Conservation (phyloP, 2,113 vertebrate genomes). For the Myrmecobius fasciatus region DNA sequence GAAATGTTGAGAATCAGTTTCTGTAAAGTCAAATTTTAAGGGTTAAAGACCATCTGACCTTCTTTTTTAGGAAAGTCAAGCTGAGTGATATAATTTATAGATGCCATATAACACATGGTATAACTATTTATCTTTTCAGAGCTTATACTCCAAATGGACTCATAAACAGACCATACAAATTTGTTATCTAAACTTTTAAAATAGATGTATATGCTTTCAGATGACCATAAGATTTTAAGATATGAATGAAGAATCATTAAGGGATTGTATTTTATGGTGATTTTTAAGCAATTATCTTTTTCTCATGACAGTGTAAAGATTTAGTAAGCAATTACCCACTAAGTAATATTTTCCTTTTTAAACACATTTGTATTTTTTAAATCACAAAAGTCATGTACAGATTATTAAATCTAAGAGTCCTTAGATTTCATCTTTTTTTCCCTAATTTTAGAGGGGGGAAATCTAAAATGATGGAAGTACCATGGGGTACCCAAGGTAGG, state of each 20-base stretch:
- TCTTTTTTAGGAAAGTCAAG: conserved; percentile 21
- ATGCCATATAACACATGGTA: not conserved
- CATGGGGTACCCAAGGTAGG: not conserved
- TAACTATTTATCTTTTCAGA: conserved; percentile 18
- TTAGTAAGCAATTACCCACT: not conserved
- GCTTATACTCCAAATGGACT: not conserved
- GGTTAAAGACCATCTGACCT: conserved; percentile 15
- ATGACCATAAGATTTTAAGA: not conserved
- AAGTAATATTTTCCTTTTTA: not conserved
- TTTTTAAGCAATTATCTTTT: not conserved
- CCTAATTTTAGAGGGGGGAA: not conserved
- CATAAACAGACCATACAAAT: not conserved
- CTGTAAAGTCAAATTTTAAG: conserved; percentile 47
- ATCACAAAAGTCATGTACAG: not conserved
- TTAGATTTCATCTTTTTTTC: not conserved
- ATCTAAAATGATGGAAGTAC: not conserved
- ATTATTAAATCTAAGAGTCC: not conserved
- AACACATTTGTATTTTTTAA: not conserved
- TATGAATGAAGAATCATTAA: not conserved
- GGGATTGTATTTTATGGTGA: not conserved
- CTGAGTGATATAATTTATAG: not conserved
- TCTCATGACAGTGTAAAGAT: not conserved
- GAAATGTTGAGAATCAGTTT: conserved; percentile 46
- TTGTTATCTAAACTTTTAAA: not conserved
- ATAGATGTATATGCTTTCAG: not conserved